phyloP scores from a whole-genome alignment of 1,140 invertebrate genomes.

The Venustaconcha ellipsiformis region DNA sequence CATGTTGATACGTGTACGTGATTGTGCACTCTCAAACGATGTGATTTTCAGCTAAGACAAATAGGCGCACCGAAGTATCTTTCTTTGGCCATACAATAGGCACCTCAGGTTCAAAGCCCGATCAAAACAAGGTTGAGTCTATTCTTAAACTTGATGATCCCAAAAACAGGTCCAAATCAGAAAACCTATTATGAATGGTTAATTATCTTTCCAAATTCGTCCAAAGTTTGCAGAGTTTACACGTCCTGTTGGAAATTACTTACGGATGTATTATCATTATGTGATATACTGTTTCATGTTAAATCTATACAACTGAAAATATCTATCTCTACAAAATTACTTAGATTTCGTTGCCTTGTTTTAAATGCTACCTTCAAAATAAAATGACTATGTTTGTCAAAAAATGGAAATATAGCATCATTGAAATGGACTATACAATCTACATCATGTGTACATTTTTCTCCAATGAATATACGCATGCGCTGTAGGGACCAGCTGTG shows the following conservation, averaged over 20 bases:
- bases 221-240: conserved; percentile 49
- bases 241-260: background rate
- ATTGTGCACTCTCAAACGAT: conserved; percentile 20
- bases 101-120: conserved; percentile 60
- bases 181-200: conserved; percentile 57
- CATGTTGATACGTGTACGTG: conserved; percentile 51
- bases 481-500: no score
- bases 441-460: no score
- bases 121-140: conserved; percentile 61
- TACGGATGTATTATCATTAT: no score
- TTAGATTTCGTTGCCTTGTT: no score
- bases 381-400: no score
- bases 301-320: no score
- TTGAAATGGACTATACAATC: no score
- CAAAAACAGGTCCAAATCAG: conserved; percentile 15
- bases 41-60: conserved; percentile 41
- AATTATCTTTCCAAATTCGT: conserved; percentile 64
- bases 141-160: conserved; percentile 39
- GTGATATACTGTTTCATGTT: no score
- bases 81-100: conserved; percentile 66
- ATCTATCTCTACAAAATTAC: no score
- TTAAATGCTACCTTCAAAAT: no score
- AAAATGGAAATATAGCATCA: no score
- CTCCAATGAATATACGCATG: no score
- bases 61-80: conserved; percentile 36